These are phyloP conservation scores for Dryobota labecula DNA, from an alignment of 2,888 invertebrate genomes.

Conservation along the genomic window DNA sequence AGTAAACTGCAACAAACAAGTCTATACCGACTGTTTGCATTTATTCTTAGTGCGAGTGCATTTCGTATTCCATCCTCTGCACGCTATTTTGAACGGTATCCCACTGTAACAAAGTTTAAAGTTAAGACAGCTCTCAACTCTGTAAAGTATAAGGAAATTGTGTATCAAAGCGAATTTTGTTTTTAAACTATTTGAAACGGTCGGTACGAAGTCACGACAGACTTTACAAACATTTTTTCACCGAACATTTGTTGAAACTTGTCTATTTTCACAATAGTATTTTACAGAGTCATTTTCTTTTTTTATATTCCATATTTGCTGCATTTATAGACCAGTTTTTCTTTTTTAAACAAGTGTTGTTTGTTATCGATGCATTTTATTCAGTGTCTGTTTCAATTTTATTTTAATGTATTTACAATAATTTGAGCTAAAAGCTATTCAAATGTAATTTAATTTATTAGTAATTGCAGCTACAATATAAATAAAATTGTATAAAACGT, in stretches of 20 bases:
- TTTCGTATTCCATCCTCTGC: conserved; percentile 40
- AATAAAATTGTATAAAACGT: conserved; percentile 39
- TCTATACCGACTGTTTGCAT: conserved; percentile 58
- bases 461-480: conserved; percentile 10
- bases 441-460: conserved; percentile 4
- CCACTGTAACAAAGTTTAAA: conserved; percentile 30
- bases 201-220: conserved; percentile 43
- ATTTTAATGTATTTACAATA: background rate
- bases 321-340: conserved; percentile 55
- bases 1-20: conserved; percentile 61
- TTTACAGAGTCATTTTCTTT: conserved; percentile 24
- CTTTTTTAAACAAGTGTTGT: conserved; percentile 5
- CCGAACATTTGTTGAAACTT: conserved; percentile 46
- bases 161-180: conserved; percentile 59
- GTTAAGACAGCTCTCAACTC: conserved; percentile 15
- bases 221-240: conserved; percentile 52
- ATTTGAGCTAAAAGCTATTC: conserved; percentile 1
- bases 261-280: conserved; percentile 42
- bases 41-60: conserved; percentile 60
- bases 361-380: conserved; percentile 40
- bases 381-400: conserved; percentile 14
- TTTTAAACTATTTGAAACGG: conserved; percentile 60
- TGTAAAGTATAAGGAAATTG: conserved; percentile 49
- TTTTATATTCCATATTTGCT: conserved; percentile 41
- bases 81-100: conserved; percentile 42